These are phyloP conservation scores for Carettochelys insculpta DNA, from an alignment of 2,113 vertebrate species.

Conservation along the genomic window DNA sequence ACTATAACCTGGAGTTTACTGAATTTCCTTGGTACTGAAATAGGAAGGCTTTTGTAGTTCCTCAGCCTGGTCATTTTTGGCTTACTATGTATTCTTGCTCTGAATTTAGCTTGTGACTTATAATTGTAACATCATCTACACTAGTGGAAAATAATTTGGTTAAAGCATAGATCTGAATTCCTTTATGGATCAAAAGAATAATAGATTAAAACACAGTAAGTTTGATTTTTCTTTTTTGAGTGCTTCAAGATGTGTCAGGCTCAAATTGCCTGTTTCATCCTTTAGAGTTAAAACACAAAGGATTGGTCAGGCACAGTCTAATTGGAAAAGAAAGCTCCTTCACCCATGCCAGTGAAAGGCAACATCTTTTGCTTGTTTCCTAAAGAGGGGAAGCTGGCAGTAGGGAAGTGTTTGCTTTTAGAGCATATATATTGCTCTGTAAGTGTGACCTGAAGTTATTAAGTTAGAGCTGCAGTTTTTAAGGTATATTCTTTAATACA, in stretches of 20 bases:
- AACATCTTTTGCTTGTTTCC: not conserved
- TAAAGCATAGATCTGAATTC: conserved; percentile 9
- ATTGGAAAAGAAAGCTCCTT: conserved; percentile 17
- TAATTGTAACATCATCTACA: conserved; percentile 16
- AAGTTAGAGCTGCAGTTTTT: not conserved
- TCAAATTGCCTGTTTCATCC: conserved; percentile 13
- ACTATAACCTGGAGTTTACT: not conserved
- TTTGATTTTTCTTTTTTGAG: conserved; percentile 5
- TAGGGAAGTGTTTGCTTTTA: not conserved
- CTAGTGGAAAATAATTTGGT: conserved; percentile 9
- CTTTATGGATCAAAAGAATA: conserved; percentile 21
- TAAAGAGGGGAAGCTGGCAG: not conserved
- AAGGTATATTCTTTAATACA: not conserved
- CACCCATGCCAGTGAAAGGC: not conserved
- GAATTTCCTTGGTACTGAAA: conserved; percentile 1
- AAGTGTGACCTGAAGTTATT: not conserved
- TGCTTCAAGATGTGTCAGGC: not conserved
- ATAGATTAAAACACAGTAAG: conserved; percentile 36
- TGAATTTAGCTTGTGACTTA: not conserved
- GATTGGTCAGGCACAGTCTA: not conserved
- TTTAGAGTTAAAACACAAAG: conserved; percentile 17
- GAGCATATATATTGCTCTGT: not conserved
- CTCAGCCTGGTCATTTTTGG: not conserved
- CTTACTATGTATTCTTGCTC: not conserved
- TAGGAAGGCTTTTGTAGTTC: not conserved